Base-by-base conservation (phyloP, 2,797 vertebrate species). In the Gastrophryne carolinensis region DNA sequence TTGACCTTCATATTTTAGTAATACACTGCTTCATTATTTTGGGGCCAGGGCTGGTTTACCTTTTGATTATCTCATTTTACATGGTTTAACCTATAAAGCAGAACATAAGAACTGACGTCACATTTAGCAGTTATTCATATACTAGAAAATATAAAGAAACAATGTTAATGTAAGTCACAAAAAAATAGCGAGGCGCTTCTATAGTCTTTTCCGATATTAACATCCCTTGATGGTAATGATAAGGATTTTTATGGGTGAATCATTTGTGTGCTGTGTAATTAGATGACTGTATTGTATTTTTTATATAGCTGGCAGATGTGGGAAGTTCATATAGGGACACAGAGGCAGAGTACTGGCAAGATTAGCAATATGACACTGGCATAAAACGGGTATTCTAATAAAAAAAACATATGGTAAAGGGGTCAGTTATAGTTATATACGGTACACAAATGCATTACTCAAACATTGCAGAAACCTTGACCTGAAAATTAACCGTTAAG, bases 311-410 rank as follows among this genome's bases (percentile, higher is more conserved):
- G 11, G 49, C 37, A 49, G 21, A 54, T 15, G 39, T 24, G 49
- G 23, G 21, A 23, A 60, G 62, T 63, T 75, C 19, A 75, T n/a
- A n/a, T 60, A 54, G 60, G 72, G 63, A 75, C 41, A 60, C 72
- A 50, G 3, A 17, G 15, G 7, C 17, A 47, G 9, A 41, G 34
- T 56, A 26, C 63, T 52, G 13, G 5, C 39, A 13, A 37, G 19
- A 15, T n/a, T 29, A 56, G 66, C 12, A 4, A 5, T 3, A 5
- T 41, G 71, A 26, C 4, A 19, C 17, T 54, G 10, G 19, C 1
- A 7, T 35, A 63, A 52, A 24, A 37, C n/a, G 32, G 50, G 11
- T 68, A 26, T 9, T 1, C n/a, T 5, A n/a, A n/a, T n/a, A n/a
- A n/a, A n/a, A n/a, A n/a, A n/a, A n/a, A n/a, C n/a, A 12, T 5